These are phyloP conservation scores for Nasonovia ribisnigri DNA, from an alignment of 2,888 invertebrate species.

Conservation along the genomic window DNA sequence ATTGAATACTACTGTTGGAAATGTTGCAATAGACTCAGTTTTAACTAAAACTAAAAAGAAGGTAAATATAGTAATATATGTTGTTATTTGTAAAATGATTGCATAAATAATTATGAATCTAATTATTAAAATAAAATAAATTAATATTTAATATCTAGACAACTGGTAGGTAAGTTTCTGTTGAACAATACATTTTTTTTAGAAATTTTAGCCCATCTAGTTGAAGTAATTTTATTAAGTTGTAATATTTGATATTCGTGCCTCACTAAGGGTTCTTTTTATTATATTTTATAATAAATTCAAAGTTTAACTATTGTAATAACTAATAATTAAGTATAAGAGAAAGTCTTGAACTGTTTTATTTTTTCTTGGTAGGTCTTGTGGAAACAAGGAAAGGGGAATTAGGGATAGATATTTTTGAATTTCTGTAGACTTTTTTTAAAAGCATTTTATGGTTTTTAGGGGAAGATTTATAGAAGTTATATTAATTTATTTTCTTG, in stretches of 20 bases:
- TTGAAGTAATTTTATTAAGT: neutral
- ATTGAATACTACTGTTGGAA: conserved; percentile 85
- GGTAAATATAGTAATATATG: conserved; percentile 72
- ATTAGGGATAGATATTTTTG: too few species aligned
- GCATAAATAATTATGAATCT: neutral
- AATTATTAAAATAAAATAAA: conserved; percentile 14
- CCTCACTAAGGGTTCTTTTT: too few species aligned
- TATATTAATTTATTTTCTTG: neutral
- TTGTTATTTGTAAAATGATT: neutral
- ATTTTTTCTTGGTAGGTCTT: too few species aligned
- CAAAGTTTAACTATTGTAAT: too few species aligned
- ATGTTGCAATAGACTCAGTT: conserved; percentile 91
- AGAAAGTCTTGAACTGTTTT: too few species aligned
- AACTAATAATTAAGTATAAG: too few species aligned
- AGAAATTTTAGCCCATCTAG: neutral
- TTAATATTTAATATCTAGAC: neutral
- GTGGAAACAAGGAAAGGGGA: too few species aligned
- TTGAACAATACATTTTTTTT: neutral
- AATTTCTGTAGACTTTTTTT: too few species aligned
- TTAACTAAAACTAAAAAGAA: conserved; percentile 97
- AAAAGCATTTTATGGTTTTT: too few species aligned
- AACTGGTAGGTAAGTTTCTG: neutral
- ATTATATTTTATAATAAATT: too few species aligned
- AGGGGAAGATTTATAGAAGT: neutral
- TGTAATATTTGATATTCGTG: too few species aligned